Evolutionary conservation across 2,113 vertebrate genomes (phyloP).

Genomic region (Bambusicola thoracicus): DNA sequence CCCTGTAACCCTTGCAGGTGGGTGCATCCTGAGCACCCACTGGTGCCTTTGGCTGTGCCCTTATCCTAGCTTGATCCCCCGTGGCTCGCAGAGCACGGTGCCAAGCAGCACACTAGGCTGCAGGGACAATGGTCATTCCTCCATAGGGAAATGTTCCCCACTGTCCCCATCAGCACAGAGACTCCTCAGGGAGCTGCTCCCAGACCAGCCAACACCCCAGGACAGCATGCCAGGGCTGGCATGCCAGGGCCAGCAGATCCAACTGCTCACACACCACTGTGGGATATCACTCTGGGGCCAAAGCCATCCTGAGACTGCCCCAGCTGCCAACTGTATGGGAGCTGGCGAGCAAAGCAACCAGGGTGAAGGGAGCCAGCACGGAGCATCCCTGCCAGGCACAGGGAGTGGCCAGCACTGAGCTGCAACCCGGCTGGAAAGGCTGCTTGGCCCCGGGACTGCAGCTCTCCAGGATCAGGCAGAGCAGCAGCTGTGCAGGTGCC

Average conservation of each 20-base stretch:
- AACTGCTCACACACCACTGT: background rate
- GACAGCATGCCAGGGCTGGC: background rate
- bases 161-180: background rate
- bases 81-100: background rate
- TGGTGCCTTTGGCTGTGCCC: background rate
- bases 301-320: background rate
- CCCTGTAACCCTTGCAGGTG: background rate
- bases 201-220: background rate
- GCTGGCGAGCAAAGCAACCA: background rate
- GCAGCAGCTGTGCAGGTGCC: background rate
- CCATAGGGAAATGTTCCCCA: accelerated
- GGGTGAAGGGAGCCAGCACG: background rate
- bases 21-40: background rate
- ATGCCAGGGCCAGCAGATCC: background rate
- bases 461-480: background rate
- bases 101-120: background rate
- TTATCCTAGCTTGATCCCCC: background rate
- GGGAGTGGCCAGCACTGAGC: background rate
- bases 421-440: background rate
- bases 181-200: background rate
- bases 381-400: background rate
- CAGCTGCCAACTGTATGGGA: background rate
- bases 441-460: background rate
- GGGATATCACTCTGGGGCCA: background rate
- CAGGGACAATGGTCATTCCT: background rate